These are phyloP conservation scores for Vanacampus margaritifer DNA, from an alignment of 2,113 vertebrate species.

Conservation along the genomic window DNA sequence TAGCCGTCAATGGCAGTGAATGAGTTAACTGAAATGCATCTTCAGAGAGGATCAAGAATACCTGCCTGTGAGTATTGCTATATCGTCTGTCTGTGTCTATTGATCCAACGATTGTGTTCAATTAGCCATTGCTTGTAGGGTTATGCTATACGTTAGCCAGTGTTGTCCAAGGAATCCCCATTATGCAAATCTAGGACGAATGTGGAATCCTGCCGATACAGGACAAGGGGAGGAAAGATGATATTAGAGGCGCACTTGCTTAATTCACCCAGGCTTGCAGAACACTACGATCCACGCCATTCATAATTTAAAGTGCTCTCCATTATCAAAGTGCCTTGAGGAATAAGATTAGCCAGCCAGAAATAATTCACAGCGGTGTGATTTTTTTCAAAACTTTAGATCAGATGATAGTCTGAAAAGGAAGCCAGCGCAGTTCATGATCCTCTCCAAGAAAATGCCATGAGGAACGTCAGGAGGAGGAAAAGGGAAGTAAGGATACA, in stretches of 20 bases:
- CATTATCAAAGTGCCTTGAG: conserved; percentile 72
- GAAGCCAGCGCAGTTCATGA: conserved; percentile 27
- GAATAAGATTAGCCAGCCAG: conserved; percentile 67
- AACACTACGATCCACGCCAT: conserved; percentile 66
- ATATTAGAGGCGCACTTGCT: conserved; percentile 39
- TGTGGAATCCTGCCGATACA: neutral
- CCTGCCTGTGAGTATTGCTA: too few relatives aligned
- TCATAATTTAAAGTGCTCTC: conserved; percentile 71
- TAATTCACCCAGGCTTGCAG: conserved; percentile 55
- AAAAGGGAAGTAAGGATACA: neutral
- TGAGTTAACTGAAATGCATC: too few relatives aligned
- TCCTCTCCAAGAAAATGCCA: conserved; percentile 29
- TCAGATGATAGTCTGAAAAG: conserved; percentile 24
- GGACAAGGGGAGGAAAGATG: neutral
- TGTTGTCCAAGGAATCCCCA: neutral
- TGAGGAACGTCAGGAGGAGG: neutral
- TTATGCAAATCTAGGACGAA: neutral
- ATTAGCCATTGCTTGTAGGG: too few relatives aligned
- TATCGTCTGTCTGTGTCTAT: too few relatives aligned
- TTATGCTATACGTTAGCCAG: too few relatives aligned
- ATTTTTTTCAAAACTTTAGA: conserved; percentile 40
- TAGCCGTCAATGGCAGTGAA: too few relatives aligned
- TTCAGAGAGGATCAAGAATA: too few relatives aligned
- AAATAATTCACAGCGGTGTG: conserved; percentile 68
- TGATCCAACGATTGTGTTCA: too few relatives aligned